These are phyloP conservation scores for Melanaphis sacchari DNA, from an alignment of 1,140 invertebrate genomes.

Conservation along the genomic window DNA sequence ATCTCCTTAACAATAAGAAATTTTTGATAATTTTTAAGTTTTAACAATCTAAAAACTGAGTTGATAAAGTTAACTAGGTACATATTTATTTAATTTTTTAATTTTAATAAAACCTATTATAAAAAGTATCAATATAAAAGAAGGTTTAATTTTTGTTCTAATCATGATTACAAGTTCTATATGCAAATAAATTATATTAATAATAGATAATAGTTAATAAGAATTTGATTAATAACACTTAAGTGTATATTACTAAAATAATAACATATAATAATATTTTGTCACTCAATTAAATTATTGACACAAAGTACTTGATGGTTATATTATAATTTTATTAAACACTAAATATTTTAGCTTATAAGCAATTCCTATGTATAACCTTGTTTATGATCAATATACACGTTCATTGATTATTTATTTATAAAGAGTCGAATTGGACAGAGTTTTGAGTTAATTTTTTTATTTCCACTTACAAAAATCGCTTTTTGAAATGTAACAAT, in stretches of 20 bases:
- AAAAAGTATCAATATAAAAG: not conserved
- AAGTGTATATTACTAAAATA: not conserved
- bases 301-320: not conserved
- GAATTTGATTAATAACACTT: not conserved
- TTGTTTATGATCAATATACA: not conserved
- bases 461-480: not conserved
- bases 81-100: no score
- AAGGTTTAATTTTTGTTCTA: not conserved
- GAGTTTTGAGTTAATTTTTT: not conserved
- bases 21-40: no score
- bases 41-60: no score
- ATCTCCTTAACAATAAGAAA: no score
- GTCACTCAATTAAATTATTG: not conserved
- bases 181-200: not conserved
- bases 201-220: no score
- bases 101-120: not conserved
- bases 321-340: not conserved
- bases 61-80: no score
- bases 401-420: not conserved
- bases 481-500: not conserved
- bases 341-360: not conserved
- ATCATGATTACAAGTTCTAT: not conserved
- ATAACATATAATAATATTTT: not conserved
- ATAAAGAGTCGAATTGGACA: not conserved
- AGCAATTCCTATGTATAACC: not conserved